Conservation (phyloP, 2,888 invertebrate species). For the Epirrita christyi region DNA sequence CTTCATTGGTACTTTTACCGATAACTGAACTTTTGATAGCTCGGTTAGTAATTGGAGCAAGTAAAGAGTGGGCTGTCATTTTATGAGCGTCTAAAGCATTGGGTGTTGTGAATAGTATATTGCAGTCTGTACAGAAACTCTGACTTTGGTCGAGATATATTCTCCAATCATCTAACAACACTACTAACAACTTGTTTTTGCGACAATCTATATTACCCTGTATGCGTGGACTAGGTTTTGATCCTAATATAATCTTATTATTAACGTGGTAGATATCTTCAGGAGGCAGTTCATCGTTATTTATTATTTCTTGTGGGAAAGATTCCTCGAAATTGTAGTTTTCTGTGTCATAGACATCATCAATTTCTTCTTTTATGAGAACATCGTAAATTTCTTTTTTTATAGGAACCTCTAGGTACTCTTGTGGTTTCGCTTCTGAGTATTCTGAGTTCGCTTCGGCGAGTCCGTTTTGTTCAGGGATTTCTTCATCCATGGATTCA, state of each 20-base stretch:
- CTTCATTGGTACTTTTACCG: conserved; percentile 12
- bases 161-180: conserved; percentile 55
- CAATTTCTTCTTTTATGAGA: conserved; percentile 32
- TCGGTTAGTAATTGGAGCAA: conserved; percentile 43
- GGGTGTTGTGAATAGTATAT: conserved; percentile 54
- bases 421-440: background rate
- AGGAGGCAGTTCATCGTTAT: conserved; percentile 10
- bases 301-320: background rate
- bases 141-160: conserved; percentile 37
- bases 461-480: background rate
- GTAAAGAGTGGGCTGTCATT: conserved; percentile 55
- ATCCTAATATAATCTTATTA: conserved; percentile 48
- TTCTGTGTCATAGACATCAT: conserved; percentile 15
- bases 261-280: conserved; percentile 30
- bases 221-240: conserved; percentile 38
- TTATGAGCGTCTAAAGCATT: conserved; percentile 60
- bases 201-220: background rate
- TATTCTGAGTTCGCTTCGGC: background rate
- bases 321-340: conserved; percentile 21
- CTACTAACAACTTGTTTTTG: conserved; percentile 28
- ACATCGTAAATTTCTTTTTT: conserved; percentile 30
- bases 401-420: conserved; percentile 14
- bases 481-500: background rate
- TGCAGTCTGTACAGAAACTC: conserved; percentile 53
- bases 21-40: conserved; percentile 32